A percentile compares a stretch with the other conserved stretches of the same genome.
Conservation (phyloP, 2,113 vertebrate species). For the Platycercus adscitus region DNA sequence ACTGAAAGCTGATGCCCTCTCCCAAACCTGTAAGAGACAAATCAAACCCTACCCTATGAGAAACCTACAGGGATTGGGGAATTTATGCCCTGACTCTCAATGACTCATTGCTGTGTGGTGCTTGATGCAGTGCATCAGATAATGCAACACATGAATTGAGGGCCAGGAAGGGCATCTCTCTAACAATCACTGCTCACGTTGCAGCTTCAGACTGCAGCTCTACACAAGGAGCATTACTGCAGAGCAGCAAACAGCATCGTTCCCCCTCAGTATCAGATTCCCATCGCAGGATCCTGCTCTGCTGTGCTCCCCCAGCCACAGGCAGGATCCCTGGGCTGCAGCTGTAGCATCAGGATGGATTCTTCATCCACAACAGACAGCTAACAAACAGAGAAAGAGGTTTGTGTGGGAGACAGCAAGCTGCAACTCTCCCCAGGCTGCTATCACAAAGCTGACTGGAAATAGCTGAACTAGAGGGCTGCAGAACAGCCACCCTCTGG, state of each 20-base stretch:
- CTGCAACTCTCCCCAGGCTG: background rate
- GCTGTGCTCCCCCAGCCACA: rapidly evolving
- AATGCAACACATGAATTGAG: background rate
- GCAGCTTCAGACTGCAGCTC: background rate
- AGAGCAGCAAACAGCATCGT: background rate
- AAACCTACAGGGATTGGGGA: background rate
- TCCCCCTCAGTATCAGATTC: background rate
- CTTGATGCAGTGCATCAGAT: background rate
- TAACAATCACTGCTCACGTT: background rate
- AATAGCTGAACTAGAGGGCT: background rate
- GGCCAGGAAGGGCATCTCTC: background rate
- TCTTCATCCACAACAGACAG: background rate
- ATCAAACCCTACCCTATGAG: background rate
- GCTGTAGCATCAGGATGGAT: background rate
- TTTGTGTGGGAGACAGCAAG: background rate
- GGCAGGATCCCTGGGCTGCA: background rate
- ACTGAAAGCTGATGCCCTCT: background rate
- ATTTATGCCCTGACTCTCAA: background rate
- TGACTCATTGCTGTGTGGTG: rapidly evolving
- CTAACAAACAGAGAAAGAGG: background rate
- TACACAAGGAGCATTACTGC: background rate
- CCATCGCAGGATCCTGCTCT: background rate
- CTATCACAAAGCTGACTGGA: background rate
- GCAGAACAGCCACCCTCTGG: background rate
- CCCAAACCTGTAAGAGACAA: background rate